phyloP scores from a whole-genome alignment of 2,797 vertebrate genomes.

The Labroides dimidiatus region DNA sequence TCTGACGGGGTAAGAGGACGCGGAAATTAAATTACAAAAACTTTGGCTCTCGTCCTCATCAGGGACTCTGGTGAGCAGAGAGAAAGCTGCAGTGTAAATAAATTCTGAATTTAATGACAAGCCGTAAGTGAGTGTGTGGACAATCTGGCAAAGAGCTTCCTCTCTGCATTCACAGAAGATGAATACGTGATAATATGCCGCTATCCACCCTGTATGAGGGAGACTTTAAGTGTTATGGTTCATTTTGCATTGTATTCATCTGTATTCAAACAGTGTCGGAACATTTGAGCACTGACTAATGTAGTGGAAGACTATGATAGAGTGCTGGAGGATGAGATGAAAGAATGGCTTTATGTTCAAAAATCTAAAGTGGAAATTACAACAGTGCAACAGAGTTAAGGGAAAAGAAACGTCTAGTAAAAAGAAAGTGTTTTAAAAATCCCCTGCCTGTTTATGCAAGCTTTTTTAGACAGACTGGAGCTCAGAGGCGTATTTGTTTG shows the following conservation, averaged over 20 bases:
- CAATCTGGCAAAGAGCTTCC: constrained; percentile 18
- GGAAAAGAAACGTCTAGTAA: neutral
- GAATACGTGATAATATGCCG: constrained; percentile 12
- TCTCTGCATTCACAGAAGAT: constrained; percentile 11
- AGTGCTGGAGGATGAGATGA: constrained; percentile 19
- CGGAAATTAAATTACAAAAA: neutral
- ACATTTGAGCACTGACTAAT: constrained; percentile 23
- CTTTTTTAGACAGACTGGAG: constrained; percentile 1
- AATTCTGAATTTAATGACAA: constrained; percentile 21
- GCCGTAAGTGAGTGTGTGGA: neutral
- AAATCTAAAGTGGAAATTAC: constrained; percentile 6
- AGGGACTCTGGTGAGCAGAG: neutral
- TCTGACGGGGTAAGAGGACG: constrained; percentile 8
- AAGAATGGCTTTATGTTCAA: constrained; percentile 1
- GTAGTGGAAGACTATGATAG: constrained; percentile 19
- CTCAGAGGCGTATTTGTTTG: too few relatives aligned
- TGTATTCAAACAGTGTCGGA: constrained; percentile 32
- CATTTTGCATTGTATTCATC: constrained; percentile 43
- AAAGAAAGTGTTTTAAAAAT: neutral
- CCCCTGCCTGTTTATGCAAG: constrained; percentile 12
- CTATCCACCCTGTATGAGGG: neutral
- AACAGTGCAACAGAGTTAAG: neutral
- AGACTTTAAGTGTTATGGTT: constrained; percentile 36
- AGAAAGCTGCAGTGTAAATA: constrained; percentile 11
- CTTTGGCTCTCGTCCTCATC: neutral